These are phyloP conservation scores for Drosophila monieri DNA, from an alignment of 2,888 invertebrate genomes.

Conservation along the genomic window DNA sequence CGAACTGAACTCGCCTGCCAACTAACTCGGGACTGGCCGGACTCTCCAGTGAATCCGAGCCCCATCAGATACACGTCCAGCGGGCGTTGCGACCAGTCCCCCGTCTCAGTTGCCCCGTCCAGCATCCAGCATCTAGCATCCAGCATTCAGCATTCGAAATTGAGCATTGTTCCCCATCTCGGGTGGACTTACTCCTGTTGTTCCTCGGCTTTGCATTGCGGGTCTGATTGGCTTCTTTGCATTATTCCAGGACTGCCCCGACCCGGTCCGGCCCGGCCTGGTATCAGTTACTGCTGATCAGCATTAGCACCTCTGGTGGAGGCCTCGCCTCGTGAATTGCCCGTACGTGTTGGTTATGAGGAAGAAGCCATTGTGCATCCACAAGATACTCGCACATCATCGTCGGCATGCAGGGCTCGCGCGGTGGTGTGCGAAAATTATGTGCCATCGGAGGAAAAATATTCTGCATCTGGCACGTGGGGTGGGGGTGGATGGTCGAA, in stretches of 20 bases:
- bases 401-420: constrained; percentile 54
- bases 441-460: constrained; percentile 59
- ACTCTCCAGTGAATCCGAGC: constrained; percentile 41
- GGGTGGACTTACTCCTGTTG: constrained; percentile 73
- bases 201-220: constrained; percentile 59
- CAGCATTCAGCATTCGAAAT: constrained; percentile 12
- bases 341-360: constrained; percentile 77
- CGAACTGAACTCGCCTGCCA: constrained; percentile 61
- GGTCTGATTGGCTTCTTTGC: constrained; percentile 28
- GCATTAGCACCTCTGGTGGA: constrained; percentile 75
- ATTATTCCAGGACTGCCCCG: constrained; percentile 44
- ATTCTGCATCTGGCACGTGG: constrained; percentile 35
- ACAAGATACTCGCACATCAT: constrained; percentile 32
- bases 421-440: constrained; percentile 62
- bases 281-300: constrained; percentile 77
- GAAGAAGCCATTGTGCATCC: constrained; percentile 55
- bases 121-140: constrained; percentile 21
- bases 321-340: constrained; percentile 73
- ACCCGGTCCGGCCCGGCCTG: constrained; percentile 30
- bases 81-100: constrained; percentile 75
- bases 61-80: constrained; percentile 78
- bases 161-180: constrained; percentile 61
- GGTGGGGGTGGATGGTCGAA: constrained; percentile 14
- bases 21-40: constrained; percentile 34
- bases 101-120: constrained; percentile 1